Evolutionary conservation across 2,113 vertebrate genomes (phyloP).

Genomic region (Muscicapa adusta): DNA sequence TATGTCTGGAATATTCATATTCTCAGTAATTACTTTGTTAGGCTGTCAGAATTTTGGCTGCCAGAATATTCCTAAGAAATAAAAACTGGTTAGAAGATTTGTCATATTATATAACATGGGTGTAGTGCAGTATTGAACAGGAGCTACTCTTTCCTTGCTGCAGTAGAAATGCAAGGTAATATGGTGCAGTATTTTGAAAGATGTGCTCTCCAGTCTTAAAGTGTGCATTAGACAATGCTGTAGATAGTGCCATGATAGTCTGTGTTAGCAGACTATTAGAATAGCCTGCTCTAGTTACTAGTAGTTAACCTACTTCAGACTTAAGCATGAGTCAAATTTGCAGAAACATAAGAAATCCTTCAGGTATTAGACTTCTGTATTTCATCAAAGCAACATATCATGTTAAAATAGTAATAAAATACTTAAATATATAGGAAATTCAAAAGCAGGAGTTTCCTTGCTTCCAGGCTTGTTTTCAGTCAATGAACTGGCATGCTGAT

Average conservation of each 20-base stretch:
- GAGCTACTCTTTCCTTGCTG: background rate
- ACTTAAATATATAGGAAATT: background rate
- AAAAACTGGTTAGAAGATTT: background rate
- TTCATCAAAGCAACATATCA: background rate
- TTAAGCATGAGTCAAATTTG: background rate
- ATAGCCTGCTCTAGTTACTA: background rate
- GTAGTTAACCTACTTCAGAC: background rate
- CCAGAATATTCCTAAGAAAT: background rate
- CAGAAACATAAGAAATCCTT: background rate
- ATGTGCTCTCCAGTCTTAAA: background rate
- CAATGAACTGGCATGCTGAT: background rate
- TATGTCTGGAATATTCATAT: background rate
- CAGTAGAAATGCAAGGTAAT: background rate
- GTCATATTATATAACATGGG: fast-evolving
- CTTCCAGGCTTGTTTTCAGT: background rate
- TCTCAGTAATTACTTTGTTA: background rate
- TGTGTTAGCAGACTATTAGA: background rate
- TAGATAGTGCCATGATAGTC: background rate
- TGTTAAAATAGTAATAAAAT: background rate
- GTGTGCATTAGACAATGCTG: background rate
- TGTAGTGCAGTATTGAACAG: background rate
- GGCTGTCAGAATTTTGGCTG: background rate
- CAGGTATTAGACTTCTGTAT: background rate
- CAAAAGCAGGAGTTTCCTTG: background rate
- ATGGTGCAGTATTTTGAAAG: background rate